Conservation (phyloP, 2,888 invertebrate genomes). For the Heliconius ethilla region DNA sequence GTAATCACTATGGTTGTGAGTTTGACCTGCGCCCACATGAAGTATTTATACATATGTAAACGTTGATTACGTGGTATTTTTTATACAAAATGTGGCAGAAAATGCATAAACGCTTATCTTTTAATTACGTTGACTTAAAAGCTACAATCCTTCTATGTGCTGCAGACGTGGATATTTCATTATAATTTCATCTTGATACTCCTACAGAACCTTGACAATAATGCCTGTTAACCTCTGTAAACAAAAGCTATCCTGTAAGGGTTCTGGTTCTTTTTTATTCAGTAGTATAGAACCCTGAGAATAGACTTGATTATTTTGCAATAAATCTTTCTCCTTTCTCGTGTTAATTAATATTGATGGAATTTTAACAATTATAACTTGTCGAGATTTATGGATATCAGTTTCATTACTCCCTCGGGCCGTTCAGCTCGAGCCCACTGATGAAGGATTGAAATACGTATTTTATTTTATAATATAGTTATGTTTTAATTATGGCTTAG, state of each 20-base stretch:
- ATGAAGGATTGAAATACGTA: slow-evolving; percentile 22
- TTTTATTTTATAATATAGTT: slow-evolving; percentile 1
- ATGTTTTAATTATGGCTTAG: background rate
- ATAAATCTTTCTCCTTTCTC: slow-evolving; percentile 2
- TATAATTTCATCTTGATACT: too few relatives aligned
- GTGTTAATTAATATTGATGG: slow-evolving; percentile 14
- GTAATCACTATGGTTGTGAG: too few relatives aligned
- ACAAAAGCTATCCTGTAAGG: too few relatives aligned
- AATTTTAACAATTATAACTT: slow-evolving; percentile 27
- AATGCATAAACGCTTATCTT: background rate
- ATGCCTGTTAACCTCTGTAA: too few relatives aligned
- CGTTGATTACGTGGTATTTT: background rate
- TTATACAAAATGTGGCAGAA: background rate
- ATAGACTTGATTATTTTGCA: too few relatives aligned
- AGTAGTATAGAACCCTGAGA: too few relatives aligned
- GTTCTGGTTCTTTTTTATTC: too few relatives aligned
- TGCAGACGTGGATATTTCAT: too few relatives aligned
- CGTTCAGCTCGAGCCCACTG: slow-evolving; percentile 1
- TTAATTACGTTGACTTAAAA: background rate
- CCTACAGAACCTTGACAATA: too few relatives aligned
- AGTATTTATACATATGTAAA: background rate
- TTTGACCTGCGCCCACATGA: background rate
- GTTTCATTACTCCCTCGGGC: slow-evolving; percentile 23
- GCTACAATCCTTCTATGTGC: too few relatives aligned
- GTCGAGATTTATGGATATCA: slow-evolving; percentile 19